Percentiles rank a stretch among this genome's conserved stretches.
These are phyloP conservation scores for Zaprionus kolodkinae DNA, from an alignment of 1,140 invertebrate species.

Conservation along the genomic window DNA sequence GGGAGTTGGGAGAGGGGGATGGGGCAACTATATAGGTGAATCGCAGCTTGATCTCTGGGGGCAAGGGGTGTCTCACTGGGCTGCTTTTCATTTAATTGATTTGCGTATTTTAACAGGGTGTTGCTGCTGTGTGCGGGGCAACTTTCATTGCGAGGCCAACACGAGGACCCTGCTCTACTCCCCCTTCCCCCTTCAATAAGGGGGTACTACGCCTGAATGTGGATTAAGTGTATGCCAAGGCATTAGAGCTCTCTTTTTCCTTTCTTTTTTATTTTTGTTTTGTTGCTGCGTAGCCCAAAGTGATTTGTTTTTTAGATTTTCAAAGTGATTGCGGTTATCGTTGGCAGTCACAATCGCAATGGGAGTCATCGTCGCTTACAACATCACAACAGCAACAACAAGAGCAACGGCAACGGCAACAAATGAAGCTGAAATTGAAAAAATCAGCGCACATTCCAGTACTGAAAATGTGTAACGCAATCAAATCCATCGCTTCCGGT, in stretches of 20 bases:
- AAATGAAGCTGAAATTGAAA: conserved; percentile 56
- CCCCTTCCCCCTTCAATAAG: too few relatives aligned
- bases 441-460: conserved; percentile 80
- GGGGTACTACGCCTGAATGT: conserved; percentile 53
- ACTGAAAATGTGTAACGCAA: conserved; percentile 80
- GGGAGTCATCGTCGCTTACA: conserved; percentile 52
- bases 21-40: conserved; percentile 12
- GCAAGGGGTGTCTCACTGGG: background rate
- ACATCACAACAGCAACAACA: conserved; percentile 33
- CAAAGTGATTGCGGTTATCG: conserved; percentile 66
- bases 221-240: conserved; percentile 79
- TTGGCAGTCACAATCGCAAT: conserved; percentile 43
- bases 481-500: conserved; percentile 83
- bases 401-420: conserved; percentile 36
- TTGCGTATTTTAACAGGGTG: conserved; percentile 66
- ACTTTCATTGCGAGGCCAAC: conserved; percentile 70
- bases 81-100: conserved; percentile 72
- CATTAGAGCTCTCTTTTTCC: conserved; percentile 19
- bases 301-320: conserved; percentile 82
- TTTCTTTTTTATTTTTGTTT: too few relatives aligned
- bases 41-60: background rate
- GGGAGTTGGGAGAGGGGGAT: background rate
- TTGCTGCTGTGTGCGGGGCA: conserved; percentile 14
- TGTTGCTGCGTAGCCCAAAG: conserved; percentile 64
- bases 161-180: background rate